Conservation (phyloP, 2,888 invertebrate genomes). For the Leucophenga montana region DNA sequence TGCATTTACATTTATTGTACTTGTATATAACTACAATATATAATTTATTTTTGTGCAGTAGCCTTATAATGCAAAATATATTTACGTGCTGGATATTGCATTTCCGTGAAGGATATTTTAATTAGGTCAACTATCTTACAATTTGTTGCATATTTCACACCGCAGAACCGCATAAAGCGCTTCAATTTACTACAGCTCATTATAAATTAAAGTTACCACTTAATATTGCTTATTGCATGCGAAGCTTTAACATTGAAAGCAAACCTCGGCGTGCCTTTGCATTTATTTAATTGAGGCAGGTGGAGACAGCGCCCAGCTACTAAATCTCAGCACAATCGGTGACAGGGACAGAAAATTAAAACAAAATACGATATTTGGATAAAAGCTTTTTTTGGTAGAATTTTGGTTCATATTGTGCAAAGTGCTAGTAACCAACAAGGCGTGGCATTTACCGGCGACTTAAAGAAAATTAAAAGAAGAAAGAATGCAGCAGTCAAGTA, state of each 20-base stretch:
- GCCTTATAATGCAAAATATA: too few species aligned
- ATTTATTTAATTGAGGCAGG: background rate
- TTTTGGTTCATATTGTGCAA: background rate
- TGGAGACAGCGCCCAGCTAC: background rate
- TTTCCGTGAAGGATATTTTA: slow-evolving; percentile 55
- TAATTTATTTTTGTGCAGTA: slow-evolving; percentile 44
- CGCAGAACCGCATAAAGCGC: slow-evolving; percentile 16
- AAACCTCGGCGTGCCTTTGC: background rate
- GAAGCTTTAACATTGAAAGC: slow-evolving; percentile 28
- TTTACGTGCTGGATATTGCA: background rate
- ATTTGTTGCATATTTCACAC: slow-evolving; percentile 53
- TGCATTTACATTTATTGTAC: too few species aligned
- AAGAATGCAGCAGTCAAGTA: too few species aligned
- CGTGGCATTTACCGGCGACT: background rate
- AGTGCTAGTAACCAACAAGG: background rate
- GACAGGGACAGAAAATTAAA: too few species aligned
- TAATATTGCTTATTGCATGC: slow-evolving; percentile 52
- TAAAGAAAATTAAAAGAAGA: background rate
- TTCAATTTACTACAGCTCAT: slow-evolving; percentile 47
- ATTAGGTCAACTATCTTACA: slow-evolving; percentile 61
- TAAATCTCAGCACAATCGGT: background rate
- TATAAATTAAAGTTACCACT: slow-evolving; percentile 64
- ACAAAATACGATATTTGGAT: too few species aligned
- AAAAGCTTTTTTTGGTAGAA: background rate
- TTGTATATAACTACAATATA: too few species aligned